A percentile compares a stretch with the other conserved stretches of the same genome.
These are phyloP conservation scores for Mycetomoellerius zeteki DNA, from an alignment of 1,140 invertebrate species.

Conservation along the genomic window DNA sequence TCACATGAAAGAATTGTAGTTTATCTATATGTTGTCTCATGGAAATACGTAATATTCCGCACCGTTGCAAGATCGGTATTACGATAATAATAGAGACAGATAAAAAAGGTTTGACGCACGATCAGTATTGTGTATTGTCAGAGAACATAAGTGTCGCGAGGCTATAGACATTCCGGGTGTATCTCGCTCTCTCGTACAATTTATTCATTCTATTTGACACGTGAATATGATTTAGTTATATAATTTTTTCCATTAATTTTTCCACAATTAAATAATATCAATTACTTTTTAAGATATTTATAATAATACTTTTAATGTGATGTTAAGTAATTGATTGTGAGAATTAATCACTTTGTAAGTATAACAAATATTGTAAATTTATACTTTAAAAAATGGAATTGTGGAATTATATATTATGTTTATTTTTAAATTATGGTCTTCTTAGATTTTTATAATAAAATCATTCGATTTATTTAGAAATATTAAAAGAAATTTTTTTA, in stretches of 20 bases:
- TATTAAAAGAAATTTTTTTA: background rate
- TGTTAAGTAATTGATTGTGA: background rate
- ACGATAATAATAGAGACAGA: slow-evolving; percentile 4
- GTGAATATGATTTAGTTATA: background rate
- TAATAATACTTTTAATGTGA: background rate
- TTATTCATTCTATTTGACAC: background rate
- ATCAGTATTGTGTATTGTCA: background rate
- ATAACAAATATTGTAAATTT: background rate
- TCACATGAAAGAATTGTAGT: slow-evolving; percentile 11
- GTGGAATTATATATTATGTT: background rate
- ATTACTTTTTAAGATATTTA: background rate
- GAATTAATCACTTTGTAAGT: background rate
- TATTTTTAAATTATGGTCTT: background rate
- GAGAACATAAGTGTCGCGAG: background rate
- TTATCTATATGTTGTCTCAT: background rate
- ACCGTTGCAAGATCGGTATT: slow-evolving; percentile 2
- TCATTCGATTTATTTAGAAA: background rate
- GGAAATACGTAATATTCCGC: slow-evolving; percentile 4
- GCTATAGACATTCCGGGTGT: slow-evolving; percentile 1
- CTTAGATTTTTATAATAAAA: background rate
- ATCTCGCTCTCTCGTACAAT: background rate
- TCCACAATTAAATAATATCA: too few species aligned
- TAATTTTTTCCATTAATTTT: background rate
- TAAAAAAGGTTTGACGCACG: background rate
- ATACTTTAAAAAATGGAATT: background rate